Evolutionary conservation across 2,113 vertebrate species (phyloP), one percentile per base, ranked within the genome.

Genomic region (Micronycteris hirsuta): DNA sequence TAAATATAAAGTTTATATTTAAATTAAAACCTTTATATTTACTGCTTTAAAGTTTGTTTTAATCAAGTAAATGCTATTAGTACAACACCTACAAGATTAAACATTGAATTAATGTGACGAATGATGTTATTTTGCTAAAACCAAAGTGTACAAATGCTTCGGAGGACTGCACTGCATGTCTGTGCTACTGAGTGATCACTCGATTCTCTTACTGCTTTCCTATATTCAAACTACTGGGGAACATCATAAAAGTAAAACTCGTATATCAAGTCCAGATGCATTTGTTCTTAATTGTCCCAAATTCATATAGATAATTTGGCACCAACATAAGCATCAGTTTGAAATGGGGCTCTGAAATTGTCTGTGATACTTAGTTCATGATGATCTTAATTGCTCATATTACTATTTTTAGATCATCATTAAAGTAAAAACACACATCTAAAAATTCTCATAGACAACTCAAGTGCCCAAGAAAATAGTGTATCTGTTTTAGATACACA

Each of bases 181-280:
- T 49, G 22, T 49, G 61, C 26, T 86, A 6, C 38, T 70, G 52
- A 58, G 49, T 70, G 61, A n/a, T 28, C 41, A 68, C 22, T 88
- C 7, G 80, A 7, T 76, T 94, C 24, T 85, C 80, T 58, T 76
- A 81, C 17, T 45, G 58, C 33, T 71, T 86, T 10, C 41, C 41
- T 93, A 5, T 94, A 7, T 68, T 85, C 45, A 93, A 10, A 81
- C 61, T 71, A 73, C 71, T 81, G 1, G 20, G 58, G 41, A 95
- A 65, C 16, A 63, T 73, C 77, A 93, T 7, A 67, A 73, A 97
- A 88, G 76, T 85, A 68, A 91, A 92, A 90, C 78, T 38, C 45
- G 33, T 65, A 3, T 52, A 58, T 74, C 19, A 87, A 81, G 16
- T 58, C 31, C 28, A 71, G 22, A 73, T 49, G 24, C 22, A 74